These are phyloP conservation scores for Tiaroga cobitis DNA, from an alignment of 2,797 vertebrate genomes.

Conservation along the genomic window DNA sequence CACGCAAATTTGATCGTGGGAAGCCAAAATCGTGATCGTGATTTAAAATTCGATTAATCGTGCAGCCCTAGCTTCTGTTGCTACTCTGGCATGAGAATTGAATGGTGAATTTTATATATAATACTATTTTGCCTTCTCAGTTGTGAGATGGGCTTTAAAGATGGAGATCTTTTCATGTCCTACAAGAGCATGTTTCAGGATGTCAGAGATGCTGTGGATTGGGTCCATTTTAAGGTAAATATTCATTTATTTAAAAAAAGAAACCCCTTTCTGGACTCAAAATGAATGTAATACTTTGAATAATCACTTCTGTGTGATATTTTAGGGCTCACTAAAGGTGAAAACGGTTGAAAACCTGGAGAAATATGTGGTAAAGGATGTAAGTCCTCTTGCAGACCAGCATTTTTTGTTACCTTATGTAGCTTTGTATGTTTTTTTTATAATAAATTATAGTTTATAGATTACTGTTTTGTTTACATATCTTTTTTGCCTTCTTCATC, in stretches of 20 bases:
- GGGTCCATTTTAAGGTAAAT: constrained; percentile 93
- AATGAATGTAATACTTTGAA: background rate
- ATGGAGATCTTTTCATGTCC: constrained; percentile 97
- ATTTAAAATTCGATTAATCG: too few species aligned
- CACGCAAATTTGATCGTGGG: too few species aligned
- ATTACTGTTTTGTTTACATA: background rate
- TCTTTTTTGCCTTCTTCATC: background rate
- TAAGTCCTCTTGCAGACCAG: constrained; percentile 74
- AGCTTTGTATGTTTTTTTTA: background rate
- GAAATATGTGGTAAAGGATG: constrained; percentile 95
- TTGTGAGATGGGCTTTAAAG: constrained; percentile 94
- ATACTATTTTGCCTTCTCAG: constrained; percentile 64
- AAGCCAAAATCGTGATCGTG: too few species aligned
- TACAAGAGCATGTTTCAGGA: constrained; percentile 98
- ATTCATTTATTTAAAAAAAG: background rate
- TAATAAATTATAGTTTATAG: background rate
- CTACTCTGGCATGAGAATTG: background rate
- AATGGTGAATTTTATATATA: background rate
- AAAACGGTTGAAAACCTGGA: constrained; percentile 94
- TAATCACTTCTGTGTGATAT: constrained; percentile 13
- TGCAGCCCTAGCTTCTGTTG: background rate
- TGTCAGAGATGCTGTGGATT: constrained; percentile 93
- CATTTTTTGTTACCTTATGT: background rate
- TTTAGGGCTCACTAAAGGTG: constrained; percentile 83
- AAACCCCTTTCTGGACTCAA: background rate